phyloP scores from a whole-genome alignment of 37 sponge, comb jelly and placozoan genomes.

The Diacarnus erythraeanus region DNA sequence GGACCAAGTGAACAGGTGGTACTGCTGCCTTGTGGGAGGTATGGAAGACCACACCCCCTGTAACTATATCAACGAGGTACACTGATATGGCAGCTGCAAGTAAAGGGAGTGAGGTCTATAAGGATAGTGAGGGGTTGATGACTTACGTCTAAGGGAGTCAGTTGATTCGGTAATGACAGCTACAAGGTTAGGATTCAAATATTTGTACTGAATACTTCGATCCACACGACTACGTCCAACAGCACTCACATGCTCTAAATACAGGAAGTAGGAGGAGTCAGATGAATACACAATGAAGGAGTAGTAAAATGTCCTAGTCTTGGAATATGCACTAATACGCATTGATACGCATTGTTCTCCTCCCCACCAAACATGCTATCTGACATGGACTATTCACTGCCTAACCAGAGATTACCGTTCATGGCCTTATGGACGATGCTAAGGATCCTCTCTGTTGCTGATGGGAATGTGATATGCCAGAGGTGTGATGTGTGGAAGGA shows the following conservation, averaged over 20 bases:
- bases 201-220: slow-evolving; percentile 89
- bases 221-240: slow-evolving; percentile 68
- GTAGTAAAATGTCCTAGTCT: too few relatives aligned
- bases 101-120: not conserved
- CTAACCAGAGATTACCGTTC: slow-evolving; percentile 2
- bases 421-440: not conserved
- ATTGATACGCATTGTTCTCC: too few relatives aligned
- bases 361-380: too few relatives aligned
- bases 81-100: slow-evolving; percentile 35
- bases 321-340: too few relatives aligned
- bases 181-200: slow-evolving; percentile 91
- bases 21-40: slow-evolving; percentile 69
- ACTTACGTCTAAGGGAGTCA: slow-evolving; percentile 55
- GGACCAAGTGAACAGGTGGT: slow-evolving; percentile 80
- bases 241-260: slow-evolving; percentile 77
- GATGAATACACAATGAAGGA: too few relatives aligned
- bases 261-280: too few relatives aligned
- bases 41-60: slow-evolving; percentile 78
- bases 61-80: slow-evolving; percentile 83
- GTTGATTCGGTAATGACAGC: slow-evolving; percentile 83
- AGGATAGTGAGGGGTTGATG: not conserved
- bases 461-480: slow-evolving; percentile 18
- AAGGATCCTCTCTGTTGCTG: not conserved
- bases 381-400: too few relatives aligned
- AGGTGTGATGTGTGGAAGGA: slow-evolving; percentile 2